Evolutionary conservation across 2,113 vertebrate genomes (phyloP).

Genomic region (Ahaetulla prasina): DNA sequence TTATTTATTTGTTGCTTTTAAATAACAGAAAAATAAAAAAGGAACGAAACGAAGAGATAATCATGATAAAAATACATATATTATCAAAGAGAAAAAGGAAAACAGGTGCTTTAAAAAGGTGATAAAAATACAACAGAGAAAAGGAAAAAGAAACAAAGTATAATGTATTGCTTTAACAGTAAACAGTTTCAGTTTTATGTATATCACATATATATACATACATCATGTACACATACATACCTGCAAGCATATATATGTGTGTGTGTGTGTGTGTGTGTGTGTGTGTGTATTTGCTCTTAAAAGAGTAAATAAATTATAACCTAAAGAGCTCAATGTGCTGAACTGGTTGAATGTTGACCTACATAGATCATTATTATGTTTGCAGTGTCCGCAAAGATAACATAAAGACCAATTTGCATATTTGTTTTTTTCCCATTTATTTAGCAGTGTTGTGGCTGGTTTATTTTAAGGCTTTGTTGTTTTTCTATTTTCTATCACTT

Average conservation of each 20-base stretch:
- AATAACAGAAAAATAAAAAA: neutral
- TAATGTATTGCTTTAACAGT: neutral
- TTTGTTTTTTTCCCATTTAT: conserved; percentile 11
- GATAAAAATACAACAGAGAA: neutral
- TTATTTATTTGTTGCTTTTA: neutral
- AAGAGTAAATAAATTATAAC: neutral
- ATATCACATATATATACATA: neutral
- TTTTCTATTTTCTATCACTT: neutral
- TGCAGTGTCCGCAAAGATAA: neutral
- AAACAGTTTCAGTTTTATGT: neutral
- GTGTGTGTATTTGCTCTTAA: neutral
- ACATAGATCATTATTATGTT: neutral
- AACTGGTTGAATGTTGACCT: neutral
- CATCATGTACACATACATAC: too few species aligned
- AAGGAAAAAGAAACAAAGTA: neutral
- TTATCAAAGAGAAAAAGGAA: neutral
- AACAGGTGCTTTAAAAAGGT: neutral
- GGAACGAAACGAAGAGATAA: neutral
- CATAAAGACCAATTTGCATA: neutral
- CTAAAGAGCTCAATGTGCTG: too few species aligned
- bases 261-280: too few species aligned
- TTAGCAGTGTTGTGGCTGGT: neutral
- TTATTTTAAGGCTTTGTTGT: neutral
- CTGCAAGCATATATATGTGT: too few species aligned
- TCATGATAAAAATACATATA: neutral